These are phyloP conservation scores for Bradypodion pumilum DNA, from an alignment of 2,797 vertebrate species.

Conservation along the genomic window DNA sequence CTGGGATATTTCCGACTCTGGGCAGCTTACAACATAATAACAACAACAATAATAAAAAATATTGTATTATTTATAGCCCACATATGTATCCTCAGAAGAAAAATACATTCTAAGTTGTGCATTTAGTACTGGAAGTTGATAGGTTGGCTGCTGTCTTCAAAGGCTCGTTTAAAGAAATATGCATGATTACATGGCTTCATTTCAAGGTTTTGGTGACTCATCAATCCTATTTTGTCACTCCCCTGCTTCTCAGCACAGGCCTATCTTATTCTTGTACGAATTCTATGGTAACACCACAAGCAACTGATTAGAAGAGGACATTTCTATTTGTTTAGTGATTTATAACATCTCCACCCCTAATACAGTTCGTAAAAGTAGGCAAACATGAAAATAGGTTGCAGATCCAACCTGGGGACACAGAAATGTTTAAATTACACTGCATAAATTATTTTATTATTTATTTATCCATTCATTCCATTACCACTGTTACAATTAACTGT, in stretches of 20 bases:
- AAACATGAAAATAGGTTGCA: conserved; percentile 23
- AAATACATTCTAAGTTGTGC: too few species aligned
- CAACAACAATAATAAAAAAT: too few species aligned
- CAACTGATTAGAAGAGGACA: conserved; percentile 45
- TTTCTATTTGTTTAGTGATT: conserved; percentile 20
- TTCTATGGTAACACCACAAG: conserved; percentile 48
- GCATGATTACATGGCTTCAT: neutral
- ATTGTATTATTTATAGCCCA: too few species aligned
- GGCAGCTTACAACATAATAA: too few species aligned
- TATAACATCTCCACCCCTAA: conserved; percentile 12
- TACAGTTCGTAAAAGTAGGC: conserved; percentile 3
- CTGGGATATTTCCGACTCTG: too few species aligned
- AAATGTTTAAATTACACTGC: neutral
- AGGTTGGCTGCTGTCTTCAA: neutral
- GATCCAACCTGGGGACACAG: neutral
- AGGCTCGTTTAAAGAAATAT: neutral
- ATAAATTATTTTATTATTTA: too few species aligned
- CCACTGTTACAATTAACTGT: too few species aligned
- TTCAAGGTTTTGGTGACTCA: neutral
- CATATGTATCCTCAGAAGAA: neutral
- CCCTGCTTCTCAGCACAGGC: conserved; percentile 25
- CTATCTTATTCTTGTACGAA: conserved; percentile 42
- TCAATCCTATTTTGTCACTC: neutral
- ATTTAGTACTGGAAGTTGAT: neutral
- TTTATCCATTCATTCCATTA: too few species aligned